Evolutionary conservation across 2,797 vertebrate genomes (phyloP).

Genomic region (Vultur gryphus): DNA sequence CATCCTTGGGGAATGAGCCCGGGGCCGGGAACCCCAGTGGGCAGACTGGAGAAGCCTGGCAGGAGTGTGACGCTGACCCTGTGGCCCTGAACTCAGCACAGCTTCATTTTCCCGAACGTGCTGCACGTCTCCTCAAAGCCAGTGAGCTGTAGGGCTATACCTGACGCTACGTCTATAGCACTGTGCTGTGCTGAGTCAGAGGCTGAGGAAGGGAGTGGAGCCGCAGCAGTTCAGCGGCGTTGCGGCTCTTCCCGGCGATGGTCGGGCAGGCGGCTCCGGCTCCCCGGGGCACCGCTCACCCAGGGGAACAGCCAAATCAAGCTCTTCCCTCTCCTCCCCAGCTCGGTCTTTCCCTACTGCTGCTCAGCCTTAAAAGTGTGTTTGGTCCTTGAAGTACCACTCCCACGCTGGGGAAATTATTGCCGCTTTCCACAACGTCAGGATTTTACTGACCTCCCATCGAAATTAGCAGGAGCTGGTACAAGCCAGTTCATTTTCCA

Average conservation of each 20-base stretch:
- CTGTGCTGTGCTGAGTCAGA: background rate
- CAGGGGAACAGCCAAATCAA: background rate
- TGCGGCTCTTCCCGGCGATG: background rate
- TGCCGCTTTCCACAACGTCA: background rate
- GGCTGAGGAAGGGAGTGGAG: background rate
- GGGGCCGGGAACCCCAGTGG: background rate
- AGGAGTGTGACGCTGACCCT: background rate
- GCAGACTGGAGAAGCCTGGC: background rate
- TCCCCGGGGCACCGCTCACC: background rate
- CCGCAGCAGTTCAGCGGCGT: background rate
- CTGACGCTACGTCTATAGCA: rapidly evolving
- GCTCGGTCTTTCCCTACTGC: background rate
- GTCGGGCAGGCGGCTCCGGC: rapidly evolving
- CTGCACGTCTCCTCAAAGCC: background rate
- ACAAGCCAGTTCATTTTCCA: background rate
- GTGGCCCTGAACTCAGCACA: rapidly evolving
- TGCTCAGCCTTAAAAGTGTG: background rate
- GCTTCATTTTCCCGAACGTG: background rate
- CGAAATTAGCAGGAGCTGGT: background rate
- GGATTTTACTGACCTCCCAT: background rate
- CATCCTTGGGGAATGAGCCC: background rate
- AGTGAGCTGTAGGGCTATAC: background rate
- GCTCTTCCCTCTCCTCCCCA: background rate
- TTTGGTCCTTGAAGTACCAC: background rate
- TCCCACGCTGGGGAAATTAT: background rate